Evolutionary conservation across 2,888 invertebrate species (phyloP), one percentile per base, ranked within the genome.

Genomic region (Sturmia bella): DNA sequence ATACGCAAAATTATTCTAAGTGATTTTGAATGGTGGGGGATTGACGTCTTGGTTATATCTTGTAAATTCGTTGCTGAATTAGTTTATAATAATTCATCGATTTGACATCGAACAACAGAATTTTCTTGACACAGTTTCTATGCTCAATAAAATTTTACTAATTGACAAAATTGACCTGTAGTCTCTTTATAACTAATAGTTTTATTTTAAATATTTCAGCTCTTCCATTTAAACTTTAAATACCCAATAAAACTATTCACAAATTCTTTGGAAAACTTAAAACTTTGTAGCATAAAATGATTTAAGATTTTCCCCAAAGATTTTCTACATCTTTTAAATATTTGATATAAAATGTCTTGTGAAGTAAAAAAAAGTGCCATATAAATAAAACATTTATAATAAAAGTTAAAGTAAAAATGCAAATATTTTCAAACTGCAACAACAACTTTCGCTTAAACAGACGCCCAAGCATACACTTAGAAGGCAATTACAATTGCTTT

Each of bases 341-440:
- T 32, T 63, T 24, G n/a, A 9, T 41, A 39, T 19, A 72, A 61
- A 41, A 50, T 57, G n/a, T 12, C 52, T 43, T 59, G 17, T 17
- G 52, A 37, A 32, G 7, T 7, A 45, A 39, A 11, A 70, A 39
- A 54, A 9, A 2, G 21, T 21, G 32, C 3, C 13, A 27, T 50
- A 32, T 52, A 69, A 76, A 59, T 48, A 64, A 64, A 77, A 69
- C 39, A 70, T 64, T 64, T 64, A 64, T 43, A 70, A 64, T 56
- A 63, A 77, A 70, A 77, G 41, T 70, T 72, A n/a, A n/a, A n/a
- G n/a, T 39, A 37, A 72, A 78, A 45, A 78, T 70, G 64, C 50
- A 78, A 78, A 78, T 70, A 57, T 37, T 72, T 50, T 61, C 41
- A 43, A 64, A 57, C 57, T 70, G 39, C 70, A 77, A 15, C 17